Percentiles rank a stretch among this genome's conserved stretches.
These are phyloP conservation scores for Charadrius vociferus DNA, from an alignment of 2,113 vertebrate genomes.

Conservation along the genomic window DNA sequence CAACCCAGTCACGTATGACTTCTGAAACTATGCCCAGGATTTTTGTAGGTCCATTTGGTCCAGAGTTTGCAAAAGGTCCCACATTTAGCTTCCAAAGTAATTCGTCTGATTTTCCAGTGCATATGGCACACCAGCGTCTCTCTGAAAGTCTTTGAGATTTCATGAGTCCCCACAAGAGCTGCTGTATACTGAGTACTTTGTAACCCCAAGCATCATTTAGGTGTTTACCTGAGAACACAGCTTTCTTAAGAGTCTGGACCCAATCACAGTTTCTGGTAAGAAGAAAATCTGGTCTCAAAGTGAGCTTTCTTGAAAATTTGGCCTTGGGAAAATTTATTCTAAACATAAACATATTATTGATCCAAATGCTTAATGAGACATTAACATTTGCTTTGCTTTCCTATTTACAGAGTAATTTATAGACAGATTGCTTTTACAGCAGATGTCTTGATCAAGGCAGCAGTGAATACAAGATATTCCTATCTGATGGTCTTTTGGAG, in stretches of 20 bases:
- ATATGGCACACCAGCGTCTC: not conserved
- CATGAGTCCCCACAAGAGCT: not conserved
- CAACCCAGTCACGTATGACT: not conserved
- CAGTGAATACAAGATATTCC: not conserved
- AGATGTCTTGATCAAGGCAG: not conserved
- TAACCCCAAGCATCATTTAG: not conserved
- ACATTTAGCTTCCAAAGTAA: not conserved
- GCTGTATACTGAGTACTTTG: not conserved
- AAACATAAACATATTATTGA: not conserved
- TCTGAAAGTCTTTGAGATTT: not conserved
- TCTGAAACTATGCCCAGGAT: not conserved
- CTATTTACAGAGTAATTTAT: not conserved
- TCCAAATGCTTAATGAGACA: not conserved
- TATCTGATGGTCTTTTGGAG: not conserved
- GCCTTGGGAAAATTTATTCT: conserved; percentile 1
- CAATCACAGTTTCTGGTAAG: not conserved
- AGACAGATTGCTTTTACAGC: not conserved
- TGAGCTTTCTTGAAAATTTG: conserved; percentile 1
- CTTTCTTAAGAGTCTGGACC: not conserved
- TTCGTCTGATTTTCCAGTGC: not conserved
- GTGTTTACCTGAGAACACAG: not conserved
- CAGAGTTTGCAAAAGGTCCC: not conserved
- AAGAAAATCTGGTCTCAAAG: not conserved
- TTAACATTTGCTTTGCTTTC: not conserved
- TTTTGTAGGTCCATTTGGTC: not conserved